Base-by-base conservation (phyloP, 2,113 vertebrate species). In the Myotis yumanensis region DNA sequence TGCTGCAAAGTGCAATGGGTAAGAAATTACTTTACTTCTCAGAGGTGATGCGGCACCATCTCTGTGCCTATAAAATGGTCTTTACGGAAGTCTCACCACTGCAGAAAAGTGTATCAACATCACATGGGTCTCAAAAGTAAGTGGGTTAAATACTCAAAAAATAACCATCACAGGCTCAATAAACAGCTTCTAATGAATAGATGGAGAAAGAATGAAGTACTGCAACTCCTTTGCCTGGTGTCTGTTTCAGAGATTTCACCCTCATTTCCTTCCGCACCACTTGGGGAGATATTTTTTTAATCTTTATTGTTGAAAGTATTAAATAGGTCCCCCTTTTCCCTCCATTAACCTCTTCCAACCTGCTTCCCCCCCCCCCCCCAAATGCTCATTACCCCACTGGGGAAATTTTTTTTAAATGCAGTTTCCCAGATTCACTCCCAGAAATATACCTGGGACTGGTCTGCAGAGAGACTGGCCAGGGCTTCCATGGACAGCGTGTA, bases 1-100 rank as follows among this genome's bases (percentile, higher is more conserved):
- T 7, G 15, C 32, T 71, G 5, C 30, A 7, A 1, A 11, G 37
- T 0, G 37, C 68, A 17, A 1, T 12, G 12, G 28, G 43, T 43
- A 86, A 79, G 71, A 87, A 90, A 16, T 35, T 40, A 35, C 20
- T 69, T 84, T 57, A 73, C 71, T 89, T 68, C 86, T 94, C 40
- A 30, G 43, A 88, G 17, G 6, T 32, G 35, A 2, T 48, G 18
- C 4, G 0, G 7, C 18, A 37, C 18, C 35, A 52, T 32, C 40
- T 32, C 54, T 90, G 25, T 18, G 11, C 57, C 28, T 92, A 20
- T 11, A 25, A 75, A 75, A 57, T 52, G 28, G 80, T 18, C 20
- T 43, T 2, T 54, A 75, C 69, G 52, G 51, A 71, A 88, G 43
- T 32, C 14, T 25, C 52, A 83, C 3, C 51, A 48, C 46, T 68